Base-by-base conservation (phyloP, 2,113 vertebrate species). In the Chaenogobius annularis region DNA sequence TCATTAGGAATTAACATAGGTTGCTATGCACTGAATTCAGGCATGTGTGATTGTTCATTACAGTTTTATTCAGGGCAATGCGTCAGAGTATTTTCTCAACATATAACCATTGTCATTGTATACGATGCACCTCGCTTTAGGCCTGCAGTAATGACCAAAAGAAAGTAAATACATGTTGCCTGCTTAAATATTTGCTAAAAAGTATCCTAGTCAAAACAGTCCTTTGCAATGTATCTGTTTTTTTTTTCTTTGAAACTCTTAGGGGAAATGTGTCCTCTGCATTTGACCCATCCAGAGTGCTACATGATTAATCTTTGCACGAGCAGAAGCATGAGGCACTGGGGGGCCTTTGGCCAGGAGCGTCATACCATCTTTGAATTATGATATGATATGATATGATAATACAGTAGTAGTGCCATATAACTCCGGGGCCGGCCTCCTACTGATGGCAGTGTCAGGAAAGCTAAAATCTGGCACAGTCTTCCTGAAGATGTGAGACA, bases 31-130 rank as follows among this genome's bases (percentile, higher is more conserved):
- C 43, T 47, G 58, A 8, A 47, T 17, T n/a, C 50, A 23, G 11
- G 7, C 63, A 65, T 66, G 37, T 67, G 19, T 31, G 26, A 22
- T 72, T 54, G 71, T 1, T 61, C 19, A 17, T 69, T 80, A 9
- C 37, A 23, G 14, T 40, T 58, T 68, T 10, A 70, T 66, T 10
- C 22, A 15, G 46, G 31, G 56, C 6, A 26, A 10, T 58, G 55
- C 22, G 14, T 55, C 20, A 55, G 52, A 55, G 52, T 13, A 23
- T 59, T 15, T 7, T 23, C 52, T 22, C 20, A 55, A 59, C 55
- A 58, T 58, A 23, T 14, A 58, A 58, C 23, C 26, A 31, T 31
- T 31, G 26, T 31, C 26, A 31, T 31, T 31, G 26, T 31, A 31
- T 4, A 31, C 1, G 26, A 31, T 31, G 26, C 26, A 47, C 46